A percentile compares a stretch with the other conserved stretches of the same genome.
Conservation (phyloP, 2,797 vertebrate species). For the Margarornis squamiger region DNA sequence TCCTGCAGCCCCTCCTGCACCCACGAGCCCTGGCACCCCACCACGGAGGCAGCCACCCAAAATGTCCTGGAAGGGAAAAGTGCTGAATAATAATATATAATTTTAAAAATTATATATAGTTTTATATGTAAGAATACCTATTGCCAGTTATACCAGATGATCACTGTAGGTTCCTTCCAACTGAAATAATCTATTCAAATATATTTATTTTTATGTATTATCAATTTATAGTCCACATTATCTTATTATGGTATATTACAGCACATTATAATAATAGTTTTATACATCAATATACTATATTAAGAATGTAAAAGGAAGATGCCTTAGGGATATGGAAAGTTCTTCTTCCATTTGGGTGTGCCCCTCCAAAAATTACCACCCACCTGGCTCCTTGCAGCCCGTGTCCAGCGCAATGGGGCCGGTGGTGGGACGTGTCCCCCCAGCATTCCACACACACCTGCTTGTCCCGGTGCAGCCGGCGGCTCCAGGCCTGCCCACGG, state of each 20-base stretch:
- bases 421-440: constrained; percentile 71
- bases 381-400: constrained; percentile 81
- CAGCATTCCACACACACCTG: constrained; percentile 83
- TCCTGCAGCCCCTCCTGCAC: constrained; percentile 77
- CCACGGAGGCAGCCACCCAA: constrained; percentile 80
- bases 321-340: background rate
- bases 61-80: constrained; percentile 78
- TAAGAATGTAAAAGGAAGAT: background rate
- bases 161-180: background rate
- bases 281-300: background rate
- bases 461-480: constrained; percentile 75
- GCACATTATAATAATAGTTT: too few species aligned
- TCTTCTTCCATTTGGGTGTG: background rate
- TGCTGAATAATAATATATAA: background rate
- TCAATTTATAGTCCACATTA: background rate
- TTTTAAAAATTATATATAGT: background rate
- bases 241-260: background rate
- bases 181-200: background rate
- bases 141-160: background rate
- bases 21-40: constrained; percentile 87
- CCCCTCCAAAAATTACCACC: background rate
- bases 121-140: background rate
- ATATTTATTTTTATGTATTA: background rate
- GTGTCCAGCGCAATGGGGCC: constrained; percentile 77
- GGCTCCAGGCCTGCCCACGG: constrained; percentile 79